phyloP scores from a whole-genome alignment of 2,113 vertebrate genomes.

The Oryzias celebensis region DNA sequence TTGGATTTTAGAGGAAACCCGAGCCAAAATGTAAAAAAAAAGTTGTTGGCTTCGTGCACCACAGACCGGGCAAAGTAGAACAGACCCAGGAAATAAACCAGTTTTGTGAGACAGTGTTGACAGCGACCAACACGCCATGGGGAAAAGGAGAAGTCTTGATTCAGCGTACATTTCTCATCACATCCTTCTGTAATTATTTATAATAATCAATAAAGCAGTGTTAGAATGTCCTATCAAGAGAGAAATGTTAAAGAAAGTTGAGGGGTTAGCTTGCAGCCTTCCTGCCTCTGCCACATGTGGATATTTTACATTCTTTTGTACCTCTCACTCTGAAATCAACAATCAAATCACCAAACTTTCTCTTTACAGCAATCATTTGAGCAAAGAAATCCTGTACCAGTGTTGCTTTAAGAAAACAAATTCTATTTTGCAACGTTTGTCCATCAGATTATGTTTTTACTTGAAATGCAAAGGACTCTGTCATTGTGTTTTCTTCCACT shows the following conservation, averaged over 20 bases:
- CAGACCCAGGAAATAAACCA: constrained; percentile 28
- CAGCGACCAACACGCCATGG: constrained; percentile 29
- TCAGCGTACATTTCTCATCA: neutral
- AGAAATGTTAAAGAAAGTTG: constrained; percentile 8
- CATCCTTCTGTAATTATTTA: constrained; percentile 10
- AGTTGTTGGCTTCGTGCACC: constrained; percentile 39
- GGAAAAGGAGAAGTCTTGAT: constrained; percentile 16
- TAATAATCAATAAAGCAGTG: constrained; percentile 13
- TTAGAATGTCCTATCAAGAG: neutral
- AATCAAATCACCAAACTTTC: too few relatives aligned
- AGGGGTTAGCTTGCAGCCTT: neutral
- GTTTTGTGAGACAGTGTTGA: constrained; percentile 28
- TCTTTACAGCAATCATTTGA: too few relatives aligned
- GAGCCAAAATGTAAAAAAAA: constrained; percentile 38
- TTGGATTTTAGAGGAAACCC: constrained; percentile 52
- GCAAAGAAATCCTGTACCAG: too few relatives aligned
- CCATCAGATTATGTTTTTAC: too few relatives aligned
- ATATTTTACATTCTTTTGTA: too few relatives aligned
- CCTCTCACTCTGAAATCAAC: too few relatives aligned
- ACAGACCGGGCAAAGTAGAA: constrained; percentile 36
- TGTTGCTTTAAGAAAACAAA: too few relatives aligned
- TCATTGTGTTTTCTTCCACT: too few relatives aligned
- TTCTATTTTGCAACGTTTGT: too few relatives aligned
- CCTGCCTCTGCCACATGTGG: too few relatives aligned
- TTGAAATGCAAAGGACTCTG: too few relatives aligned